Conservation (phyloP, 2,113 vertebrate genomes). For the Nannospalax galili region DNA sequence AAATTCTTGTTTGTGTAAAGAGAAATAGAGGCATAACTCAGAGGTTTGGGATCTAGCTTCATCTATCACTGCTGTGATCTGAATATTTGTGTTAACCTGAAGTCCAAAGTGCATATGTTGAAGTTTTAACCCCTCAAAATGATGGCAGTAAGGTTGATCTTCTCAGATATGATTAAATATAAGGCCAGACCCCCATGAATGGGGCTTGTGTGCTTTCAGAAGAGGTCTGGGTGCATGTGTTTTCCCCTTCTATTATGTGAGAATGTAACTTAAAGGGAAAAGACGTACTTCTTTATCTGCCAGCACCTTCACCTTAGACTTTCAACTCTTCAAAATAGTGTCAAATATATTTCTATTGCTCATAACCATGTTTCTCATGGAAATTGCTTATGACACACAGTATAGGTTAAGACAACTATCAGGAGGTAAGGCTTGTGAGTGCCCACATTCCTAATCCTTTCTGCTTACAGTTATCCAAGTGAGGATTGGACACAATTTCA, state of each 20-base stretch:
- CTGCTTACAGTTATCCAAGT: background rate
- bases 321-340: background rate
- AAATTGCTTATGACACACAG: background rate
- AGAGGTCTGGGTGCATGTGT: background rate
- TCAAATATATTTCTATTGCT: background rate
- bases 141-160: background rate
- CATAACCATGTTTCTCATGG: background rate
- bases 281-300: too few species aligned
- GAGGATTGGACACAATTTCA: background rate
- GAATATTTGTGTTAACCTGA: background rate
- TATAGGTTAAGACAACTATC: background rate
- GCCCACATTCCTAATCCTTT: background rate
- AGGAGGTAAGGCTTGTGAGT: background rate
- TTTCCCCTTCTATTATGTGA: background rate
- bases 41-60: background rate
- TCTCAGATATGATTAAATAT: background rate
- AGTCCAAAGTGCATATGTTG: background rate
- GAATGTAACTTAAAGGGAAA: background rate
- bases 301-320: background rate
- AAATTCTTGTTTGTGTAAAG: background rate
- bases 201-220: background rate
- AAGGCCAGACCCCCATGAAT: background rate
- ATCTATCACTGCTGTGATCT: background rate
- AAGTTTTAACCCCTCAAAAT: background rate
- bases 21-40: background rate